phyloP scores from a whole-genome alignment of 2,888 invertebrate genomes.

The Itoplectis maculator region DNA sequence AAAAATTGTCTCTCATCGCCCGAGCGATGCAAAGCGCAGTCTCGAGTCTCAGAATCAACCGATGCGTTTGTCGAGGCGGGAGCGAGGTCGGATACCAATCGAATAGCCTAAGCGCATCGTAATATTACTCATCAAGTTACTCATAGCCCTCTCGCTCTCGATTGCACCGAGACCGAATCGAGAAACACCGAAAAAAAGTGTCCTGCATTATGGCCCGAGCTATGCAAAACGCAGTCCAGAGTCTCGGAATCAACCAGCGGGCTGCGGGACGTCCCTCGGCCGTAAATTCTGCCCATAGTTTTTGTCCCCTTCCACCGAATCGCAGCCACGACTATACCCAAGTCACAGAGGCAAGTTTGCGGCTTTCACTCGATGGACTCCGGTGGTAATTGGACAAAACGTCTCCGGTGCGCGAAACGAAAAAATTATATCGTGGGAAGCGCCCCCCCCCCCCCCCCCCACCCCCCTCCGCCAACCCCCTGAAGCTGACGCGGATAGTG shows the following conservation, averaged over 20 bases:
- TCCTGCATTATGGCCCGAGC: neutral
- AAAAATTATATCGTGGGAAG: conserved; percentile 40
- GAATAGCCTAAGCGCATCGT: neutral
- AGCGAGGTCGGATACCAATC: conserved; percentile 36
- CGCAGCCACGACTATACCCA: neutral
- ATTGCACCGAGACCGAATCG: neutral
- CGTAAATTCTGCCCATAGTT: conserved; percentile 41
- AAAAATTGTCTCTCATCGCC: conserved; percentile 18
- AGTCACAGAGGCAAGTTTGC: neutral
- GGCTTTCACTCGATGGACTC: conserved; percentile 37
- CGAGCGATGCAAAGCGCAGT: conserved; percentile 6
- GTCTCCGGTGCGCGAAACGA: neutral
- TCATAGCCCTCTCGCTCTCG: neutral
- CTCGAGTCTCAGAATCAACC: neutral
- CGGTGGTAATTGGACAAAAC: conserved; percentile 42
- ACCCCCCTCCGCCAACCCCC: no score
- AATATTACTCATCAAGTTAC: neutral
- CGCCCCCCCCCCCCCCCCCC: no score
- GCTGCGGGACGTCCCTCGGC: conserved; percentile 22
- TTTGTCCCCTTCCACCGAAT: conserved; percentile 12
- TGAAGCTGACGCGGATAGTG: neutral
- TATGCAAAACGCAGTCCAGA: conserved; percentile 6
- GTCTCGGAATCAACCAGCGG: neutral
- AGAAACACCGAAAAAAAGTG: neutral
- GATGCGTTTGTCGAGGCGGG: conserved; percentile 19